Conservation (phyloP, 2,113 vertebrate genomes). For the Ciconia stormi region DNA sequence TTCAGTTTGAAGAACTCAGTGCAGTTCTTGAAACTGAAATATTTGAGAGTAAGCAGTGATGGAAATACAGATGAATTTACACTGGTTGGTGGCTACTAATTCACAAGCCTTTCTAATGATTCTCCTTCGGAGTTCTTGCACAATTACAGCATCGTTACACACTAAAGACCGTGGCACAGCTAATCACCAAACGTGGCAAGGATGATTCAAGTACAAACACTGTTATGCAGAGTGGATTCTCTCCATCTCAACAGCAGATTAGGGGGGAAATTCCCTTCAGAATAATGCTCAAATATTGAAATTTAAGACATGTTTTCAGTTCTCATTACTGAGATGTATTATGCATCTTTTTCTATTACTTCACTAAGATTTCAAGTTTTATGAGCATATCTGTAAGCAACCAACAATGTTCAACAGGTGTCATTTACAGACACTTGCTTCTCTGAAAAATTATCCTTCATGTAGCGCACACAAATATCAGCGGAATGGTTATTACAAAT, state of each 20-base stretch:
- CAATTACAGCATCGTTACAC: not conserved
- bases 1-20: not conserved
- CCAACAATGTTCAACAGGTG: not conserved
- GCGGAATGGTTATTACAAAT: not conserved
- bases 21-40: not conserved
- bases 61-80: not conserved
- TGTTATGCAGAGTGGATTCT: not conserved
- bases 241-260: not conserved
- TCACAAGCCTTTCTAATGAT: not conserved
- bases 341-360: not conserved
- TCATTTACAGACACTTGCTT: not conserved
- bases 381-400: not conserved
- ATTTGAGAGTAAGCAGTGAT: not conserved
- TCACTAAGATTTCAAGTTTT: not conserved
- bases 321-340: not conserved
- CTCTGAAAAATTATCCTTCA: not conserved
- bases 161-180: not conserved
- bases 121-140: not conserved
- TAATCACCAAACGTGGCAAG: fast-evolving
- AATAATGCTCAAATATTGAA: not conserved
- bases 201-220: not conserved
- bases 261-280: not conserved
- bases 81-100: not conserved
- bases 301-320: not conserved
- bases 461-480: not conserved